phyloP scores from a whole-genome alignment of 2,888 invertebrate species.

The Volucella inanis region DNA sequence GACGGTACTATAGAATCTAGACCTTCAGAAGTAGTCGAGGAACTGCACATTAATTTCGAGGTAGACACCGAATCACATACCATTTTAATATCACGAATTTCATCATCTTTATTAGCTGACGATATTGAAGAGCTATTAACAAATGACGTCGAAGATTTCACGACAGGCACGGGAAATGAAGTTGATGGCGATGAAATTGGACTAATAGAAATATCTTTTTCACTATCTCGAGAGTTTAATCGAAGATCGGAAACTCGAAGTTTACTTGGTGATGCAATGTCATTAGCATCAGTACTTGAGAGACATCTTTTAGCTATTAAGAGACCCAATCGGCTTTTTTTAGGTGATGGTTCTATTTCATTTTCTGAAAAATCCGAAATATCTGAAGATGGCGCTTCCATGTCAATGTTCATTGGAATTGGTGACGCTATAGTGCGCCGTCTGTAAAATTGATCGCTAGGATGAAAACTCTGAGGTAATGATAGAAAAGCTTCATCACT shows the following conservation, averaged over 20 bases:
- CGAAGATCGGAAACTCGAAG: constrained; percentile 87
- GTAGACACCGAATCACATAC: constrained; percentile 39
- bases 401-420: constrained; percentile 81
- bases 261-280: constrained; percentile 88
- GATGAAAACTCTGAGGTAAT: constrained; percentile 81
- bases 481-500: constrained; percentile 81
- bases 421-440: constrained; percentile 81
- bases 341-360: constrained; percentile 90
- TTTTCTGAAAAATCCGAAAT: constrained; percentile 86
- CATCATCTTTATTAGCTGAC: constrained; percentile 41
- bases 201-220: constrained; percentile 82
- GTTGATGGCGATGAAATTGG: constrained; percentile 77
- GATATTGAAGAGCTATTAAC: constrained; percentile 34
- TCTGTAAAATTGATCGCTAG: constrained; percentile 81
- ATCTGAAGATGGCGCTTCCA: constrained; percentile 82
- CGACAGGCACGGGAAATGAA: constrained; percentile 79
- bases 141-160: constrained; percentile 75
- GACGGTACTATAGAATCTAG: constrained; percentile 20
- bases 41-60: not conserved
- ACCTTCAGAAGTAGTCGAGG: not conserved
- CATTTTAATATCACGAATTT: constrained; percentile 51
- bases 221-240: constrained; percentile 86
- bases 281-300: constrained; percentile 80
- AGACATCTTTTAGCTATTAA: constrained; percentile 84
- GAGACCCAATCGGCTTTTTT: constrained; percentile 85